These are phyloP conservation scores for Menidia beryllina DNA, from an alignment of 2,113 vertebrate species.

Conservation along the genomic window DNA sequence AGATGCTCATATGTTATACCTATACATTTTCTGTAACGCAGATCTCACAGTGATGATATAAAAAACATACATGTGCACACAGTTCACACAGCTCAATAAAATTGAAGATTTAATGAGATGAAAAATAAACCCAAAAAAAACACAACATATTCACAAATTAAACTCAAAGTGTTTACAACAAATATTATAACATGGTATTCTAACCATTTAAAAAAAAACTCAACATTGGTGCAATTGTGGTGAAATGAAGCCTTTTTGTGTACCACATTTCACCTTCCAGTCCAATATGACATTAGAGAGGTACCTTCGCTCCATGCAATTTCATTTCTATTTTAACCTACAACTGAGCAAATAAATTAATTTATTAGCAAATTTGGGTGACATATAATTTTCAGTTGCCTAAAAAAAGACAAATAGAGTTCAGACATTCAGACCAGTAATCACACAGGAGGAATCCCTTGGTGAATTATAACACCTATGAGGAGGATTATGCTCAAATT, in stretches of 20 bases:
- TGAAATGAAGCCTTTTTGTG: too few species aligned
- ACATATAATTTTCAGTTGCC: background rate
- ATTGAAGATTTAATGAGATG: too few species aligned
- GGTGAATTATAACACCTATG: too few species aligned
- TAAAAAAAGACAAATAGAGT: background rate
- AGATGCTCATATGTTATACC: conserved; percentile 24
- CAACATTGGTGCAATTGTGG: too few species aligned
- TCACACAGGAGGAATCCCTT: background rate
- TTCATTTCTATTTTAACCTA: background rate
- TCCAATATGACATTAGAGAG: too few species aligned
- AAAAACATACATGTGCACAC: background rate
- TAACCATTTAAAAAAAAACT: too few species aligned
- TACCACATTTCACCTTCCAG: too few species aligned
- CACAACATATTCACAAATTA: too few species aligned
- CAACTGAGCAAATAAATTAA: background rate
- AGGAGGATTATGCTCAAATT: background rate
- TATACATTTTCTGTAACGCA: conserved; percentile 11
- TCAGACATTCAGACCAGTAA: too few species aligned
- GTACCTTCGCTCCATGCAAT: background rate
- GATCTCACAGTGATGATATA: conserved; percentile 6
- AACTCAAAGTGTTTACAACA: too few species aligned
- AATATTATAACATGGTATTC: too few species aligned
- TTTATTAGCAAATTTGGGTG: background rate
- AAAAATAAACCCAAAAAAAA: too few species aligned
- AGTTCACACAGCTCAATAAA: background rate